These are phyloP conservation scores for Rhynchonycteris naso DNA, from an alignment of 2,797 vertebrate genomes.

Conservation along the genomic window DNA sequence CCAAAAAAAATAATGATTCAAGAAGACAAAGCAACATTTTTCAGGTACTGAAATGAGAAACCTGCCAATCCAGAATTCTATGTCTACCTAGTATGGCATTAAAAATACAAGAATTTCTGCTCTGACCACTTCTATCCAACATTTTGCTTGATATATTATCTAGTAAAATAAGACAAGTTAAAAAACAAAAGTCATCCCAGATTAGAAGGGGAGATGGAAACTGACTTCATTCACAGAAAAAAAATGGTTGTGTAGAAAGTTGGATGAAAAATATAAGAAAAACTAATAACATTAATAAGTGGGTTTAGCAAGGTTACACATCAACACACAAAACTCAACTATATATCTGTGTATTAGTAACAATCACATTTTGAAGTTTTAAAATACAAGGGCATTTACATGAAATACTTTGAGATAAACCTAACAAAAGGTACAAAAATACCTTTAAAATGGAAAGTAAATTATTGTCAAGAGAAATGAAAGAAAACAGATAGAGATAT, in stretches of 20 bases:
- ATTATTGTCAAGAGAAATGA: not conserved
- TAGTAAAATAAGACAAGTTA: not conserved
- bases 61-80: not conserved
- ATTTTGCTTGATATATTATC: not conserved
- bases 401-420: not conserved
- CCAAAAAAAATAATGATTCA: not conserved
- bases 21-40: not conserved
- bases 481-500: not conserved
- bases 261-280: not conserved
- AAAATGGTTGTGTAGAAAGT: rapidly evolving
- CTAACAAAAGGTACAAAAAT: not conserved
- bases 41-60: not conserved
- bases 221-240: not conserved
- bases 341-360: not conserved
- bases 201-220: not conserved
- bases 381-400: not conserved
- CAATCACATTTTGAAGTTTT: not conserved
- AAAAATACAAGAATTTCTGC: not conserved
- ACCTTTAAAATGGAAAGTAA: not conserved
- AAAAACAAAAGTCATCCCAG: not conserved
- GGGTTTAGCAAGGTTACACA: not conserved
- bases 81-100: rapidly evolving
- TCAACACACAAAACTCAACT: not conserved
- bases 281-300: not conserved
- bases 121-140: rapidly evolving